Evolutionary conservation across 2,888 invertebrate genomes (phyloP).

Genomic region (Meliscaeva auricollis): DNA sequence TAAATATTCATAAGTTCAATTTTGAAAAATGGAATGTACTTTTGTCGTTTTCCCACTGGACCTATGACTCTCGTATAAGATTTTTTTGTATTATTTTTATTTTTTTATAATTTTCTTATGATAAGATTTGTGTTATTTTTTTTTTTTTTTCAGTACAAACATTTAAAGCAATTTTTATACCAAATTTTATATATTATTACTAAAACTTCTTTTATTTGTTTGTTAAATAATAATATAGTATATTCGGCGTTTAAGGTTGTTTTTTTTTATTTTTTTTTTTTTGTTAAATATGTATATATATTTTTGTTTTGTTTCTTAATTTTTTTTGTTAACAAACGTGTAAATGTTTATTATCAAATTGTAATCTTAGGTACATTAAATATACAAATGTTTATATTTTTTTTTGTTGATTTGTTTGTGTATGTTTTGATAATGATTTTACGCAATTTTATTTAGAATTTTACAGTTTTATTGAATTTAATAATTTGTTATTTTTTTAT

Average conservation of each 20-base stretch:
- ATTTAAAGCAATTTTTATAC: conserved; percentile 75
- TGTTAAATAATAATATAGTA: conserved; percentile 29
- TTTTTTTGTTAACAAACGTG: conserved; percentile 69
- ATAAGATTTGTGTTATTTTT: conserved; percentile 70
- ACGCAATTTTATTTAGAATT: conserved; percentile 54
- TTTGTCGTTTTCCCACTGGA: too few species aligned
- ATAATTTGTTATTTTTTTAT: conserved; percentile 19
- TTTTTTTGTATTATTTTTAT: conserved; percentile 57
- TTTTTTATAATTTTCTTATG: conserved; percentile 76
- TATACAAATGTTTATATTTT: conserved; percentile 32
- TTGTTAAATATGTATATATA: conserved; percentile 12
- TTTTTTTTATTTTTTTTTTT: conserved; percentile 27
- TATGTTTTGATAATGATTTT: conserved; percentile 49
- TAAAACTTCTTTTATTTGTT: conserved; percentile 44
- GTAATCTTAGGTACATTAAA: conserved; percentile 72
- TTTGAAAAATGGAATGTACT: too few species aligned
- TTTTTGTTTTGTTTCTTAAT: conserved; percentile 38
- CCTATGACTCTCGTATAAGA: not conserved
- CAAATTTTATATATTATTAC: conserved; percentile 50
- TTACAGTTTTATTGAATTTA: conserved; percentile 47
- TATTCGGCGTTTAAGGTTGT: conserved; percentile 57
- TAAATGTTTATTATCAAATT: conserved; percentile 75
- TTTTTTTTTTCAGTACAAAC: conserved; percentile 74
- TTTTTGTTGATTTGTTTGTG: conserved; percentile 39
- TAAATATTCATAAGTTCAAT: too few species aligned